phyloP scores from a whole-genome alignment of 2,113 vertebrate genomes.

The Lanius collurio region DNA sequence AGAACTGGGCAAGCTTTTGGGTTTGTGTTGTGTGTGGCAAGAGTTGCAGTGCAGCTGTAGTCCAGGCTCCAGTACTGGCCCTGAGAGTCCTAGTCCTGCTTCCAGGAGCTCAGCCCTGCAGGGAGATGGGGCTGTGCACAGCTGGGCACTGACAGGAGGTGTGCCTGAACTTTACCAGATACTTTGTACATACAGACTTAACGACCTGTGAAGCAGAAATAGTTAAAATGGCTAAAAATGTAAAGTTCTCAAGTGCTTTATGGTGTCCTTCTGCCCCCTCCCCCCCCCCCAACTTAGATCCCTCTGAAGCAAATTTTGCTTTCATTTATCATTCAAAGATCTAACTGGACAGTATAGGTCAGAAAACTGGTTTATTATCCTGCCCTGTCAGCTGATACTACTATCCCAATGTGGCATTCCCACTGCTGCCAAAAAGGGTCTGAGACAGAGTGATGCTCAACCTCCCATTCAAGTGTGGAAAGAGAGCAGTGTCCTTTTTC shows the following conservation, averaged over 20 bases:
- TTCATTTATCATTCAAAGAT: neutral
- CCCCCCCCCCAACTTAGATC: rapidly evolving
- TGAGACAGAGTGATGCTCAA: neutral
- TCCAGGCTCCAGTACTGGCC: rapidly evolving
- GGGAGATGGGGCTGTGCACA: rapidly evolving
- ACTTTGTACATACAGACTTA: rapidly evolving
- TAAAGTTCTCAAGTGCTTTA: neutral
- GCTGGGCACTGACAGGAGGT: neutral
- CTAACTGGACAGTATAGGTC: neutral
- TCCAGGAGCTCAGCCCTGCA: neutral
- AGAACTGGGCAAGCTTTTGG: neutral
- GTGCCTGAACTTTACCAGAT: neutral
- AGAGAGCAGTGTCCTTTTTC: neutral
- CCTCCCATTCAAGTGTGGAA: neutral
- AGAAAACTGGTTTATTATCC: neutral
- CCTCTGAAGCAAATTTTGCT: neutral
- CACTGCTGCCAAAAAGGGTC: neutral
- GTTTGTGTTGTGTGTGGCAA: neutral
- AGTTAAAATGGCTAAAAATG: neutral
- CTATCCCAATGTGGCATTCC: neutral
- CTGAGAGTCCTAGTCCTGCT: neutral
- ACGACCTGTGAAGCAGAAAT: neutral
- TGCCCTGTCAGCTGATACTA: neutral
- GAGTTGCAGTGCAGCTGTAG: neutral
- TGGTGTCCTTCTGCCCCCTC: rapidly evolving